A percentile compares a stretch with the other conserved stretches of the same genome.
These are phyloP conservation scores for Erebia aethiops DNA, from an alignment of 2,888 invertebrate genomes.

Conservation along the genomic window DNA sequence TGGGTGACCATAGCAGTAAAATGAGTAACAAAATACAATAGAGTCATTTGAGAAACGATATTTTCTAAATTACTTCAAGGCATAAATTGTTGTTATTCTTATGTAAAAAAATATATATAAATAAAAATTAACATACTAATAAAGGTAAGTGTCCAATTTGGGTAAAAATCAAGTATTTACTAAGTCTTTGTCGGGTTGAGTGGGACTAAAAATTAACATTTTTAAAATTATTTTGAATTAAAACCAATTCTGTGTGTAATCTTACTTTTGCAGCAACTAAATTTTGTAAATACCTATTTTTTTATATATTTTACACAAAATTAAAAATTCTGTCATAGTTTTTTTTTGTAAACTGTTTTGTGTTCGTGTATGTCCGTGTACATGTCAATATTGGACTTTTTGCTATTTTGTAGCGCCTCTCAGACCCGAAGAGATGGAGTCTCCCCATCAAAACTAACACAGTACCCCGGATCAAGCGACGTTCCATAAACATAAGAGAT, in stretches of 20 bases:
- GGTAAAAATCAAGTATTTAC: background rate
- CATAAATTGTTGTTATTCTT: background rate
- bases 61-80: background rate
- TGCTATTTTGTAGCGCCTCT: slow-evolving; percentile 68
- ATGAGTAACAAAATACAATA: too few species aligned
- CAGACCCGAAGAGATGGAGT: slow-evolving; percentile 76
- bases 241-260: background rate
- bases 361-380: slow-evolving; percentile 38
- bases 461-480: slow-evolving; percentile 58
- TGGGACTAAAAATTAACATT: slow-evolving; percentile 2
- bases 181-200: slow-evolving; percentile 11
- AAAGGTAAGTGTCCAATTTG: slow-evolving; percentile 4
- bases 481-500: slow-evolving; percentile 58
- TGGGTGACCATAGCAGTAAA: too few species aligned
- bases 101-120: too few species aligned
- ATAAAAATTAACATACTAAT: too few species aligned
- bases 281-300: slow-evolving; percentile 3
- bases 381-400: slow-evolving; percentile 58
- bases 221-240: background rate
- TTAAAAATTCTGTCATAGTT: background rate
- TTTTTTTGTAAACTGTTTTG: slow-evolving; percentile 4
- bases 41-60: too few species aligned
- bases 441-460: slow-evolving; percentile 68
- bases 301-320: background rate
- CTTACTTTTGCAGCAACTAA: slow-evolving; percentile 10